phyloP scores from a whole-genome alignment of 2,113 vertebrate species.

The Salvelinus sp. region DNA sequence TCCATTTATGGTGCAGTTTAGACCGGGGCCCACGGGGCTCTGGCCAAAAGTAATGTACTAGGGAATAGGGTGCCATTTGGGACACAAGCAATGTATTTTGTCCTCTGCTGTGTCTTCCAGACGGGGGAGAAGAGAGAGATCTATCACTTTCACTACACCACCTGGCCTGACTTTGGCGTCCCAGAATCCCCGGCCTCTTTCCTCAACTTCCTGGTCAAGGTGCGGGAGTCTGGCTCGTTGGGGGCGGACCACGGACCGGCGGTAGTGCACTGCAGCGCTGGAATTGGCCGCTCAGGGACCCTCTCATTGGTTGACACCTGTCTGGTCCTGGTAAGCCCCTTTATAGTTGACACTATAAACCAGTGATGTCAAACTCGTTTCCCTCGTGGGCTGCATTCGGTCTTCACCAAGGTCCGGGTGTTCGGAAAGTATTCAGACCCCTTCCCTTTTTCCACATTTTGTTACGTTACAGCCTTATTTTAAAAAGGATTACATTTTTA shows the following conservation, averaged over 20 bases:
- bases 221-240: conserved; percentile 88
- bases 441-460: too few species aligned
- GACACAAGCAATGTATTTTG: neutral
- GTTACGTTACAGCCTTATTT: too few species aligned
- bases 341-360: neutral
- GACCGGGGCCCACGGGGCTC: too few species aligned
- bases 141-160: conserved; percentile 98
- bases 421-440: too few species aligned
- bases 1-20: too few species aligned
- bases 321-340: conserved; percentile 86
- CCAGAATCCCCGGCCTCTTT: conserved; percentile 96
- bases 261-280: conserved; percentile 93
- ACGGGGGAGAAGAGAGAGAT: conserved; percentile 89
- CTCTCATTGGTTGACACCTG: conserved; percentile 96
- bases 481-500: too few species aligned
- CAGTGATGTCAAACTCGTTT: neutral
- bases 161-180: conserved; percentile 98
- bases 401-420: too few species aligned
- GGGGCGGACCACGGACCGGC: conserved; percentile 85
- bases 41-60: too few species aligned
- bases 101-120: conserved; percentile 65
- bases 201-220: conserved; percentile 96
- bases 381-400: too few species aligned
- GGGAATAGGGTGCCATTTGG: too few species aligned
- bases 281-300: conserved; percentile 92